A percentile compares a stretch with the other conserved stretches of the same genome.
Evolutionary conservation across 1,140 invertebrate genomes (phyloP).

Genomic region (Arion vulgaris): DNA sequence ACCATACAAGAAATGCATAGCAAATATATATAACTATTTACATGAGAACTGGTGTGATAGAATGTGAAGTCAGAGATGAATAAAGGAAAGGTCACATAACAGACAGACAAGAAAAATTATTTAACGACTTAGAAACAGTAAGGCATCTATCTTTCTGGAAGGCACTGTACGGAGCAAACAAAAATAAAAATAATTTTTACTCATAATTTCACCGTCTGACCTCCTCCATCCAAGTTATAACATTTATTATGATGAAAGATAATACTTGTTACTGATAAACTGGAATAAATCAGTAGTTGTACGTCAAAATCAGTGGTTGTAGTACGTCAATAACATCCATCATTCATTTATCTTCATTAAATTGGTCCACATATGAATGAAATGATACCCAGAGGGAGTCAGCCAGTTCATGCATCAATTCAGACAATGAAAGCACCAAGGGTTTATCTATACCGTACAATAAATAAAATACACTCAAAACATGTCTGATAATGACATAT

Average conservation of each 20-base stretch:
- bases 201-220: not conserved
- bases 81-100: not conserved
- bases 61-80: not conserved
- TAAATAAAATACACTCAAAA: conserved; percentile 28
- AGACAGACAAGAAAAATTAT: not conserved
- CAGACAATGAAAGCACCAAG: conserved; percentile 40
- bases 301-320: not conserved
- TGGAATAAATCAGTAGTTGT: not conserved
- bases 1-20: not conserved
- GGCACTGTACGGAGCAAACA: not conserved
- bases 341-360: not conserved
- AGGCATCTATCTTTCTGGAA: conserved; percentile 14
- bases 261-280: not conserved
- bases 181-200: not conserved
- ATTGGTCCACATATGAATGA: conserved; percentile 19
- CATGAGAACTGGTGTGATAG: not conserved
- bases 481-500: not conserved
- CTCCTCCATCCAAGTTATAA: not conserved
- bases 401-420: too few relatives aligned
- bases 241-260: not conserved
- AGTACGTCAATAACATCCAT: not conserved
- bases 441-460: conserved; percentile 10
- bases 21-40: not conserved
- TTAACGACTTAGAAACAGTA: not conserved
- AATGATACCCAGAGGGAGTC: not conserved